Evolutionary conservation across 2,113 vertebrate genomes (phyloP), one percentile per base, ranked within the genome.

Genomic region (Orientallactaga bullata): DNA sequence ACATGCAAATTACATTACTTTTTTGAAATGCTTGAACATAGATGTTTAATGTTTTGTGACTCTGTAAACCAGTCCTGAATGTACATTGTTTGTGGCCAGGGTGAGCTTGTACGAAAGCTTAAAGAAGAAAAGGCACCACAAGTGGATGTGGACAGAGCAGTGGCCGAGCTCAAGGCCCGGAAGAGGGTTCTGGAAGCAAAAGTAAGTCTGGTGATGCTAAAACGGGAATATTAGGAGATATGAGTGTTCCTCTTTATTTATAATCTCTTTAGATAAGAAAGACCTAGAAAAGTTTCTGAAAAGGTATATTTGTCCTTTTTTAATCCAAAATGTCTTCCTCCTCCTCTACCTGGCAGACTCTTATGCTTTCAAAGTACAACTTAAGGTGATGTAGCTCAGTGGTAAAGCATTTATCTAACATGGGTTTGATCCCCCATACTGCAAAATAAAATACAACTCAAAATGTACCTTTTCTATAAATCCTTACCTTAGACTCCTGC

Each of bases 81-180:
- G 2, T 65, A 24, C 37, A 37, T 77, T 79, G n/a, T 89, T 72
- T 32, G 90, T 79, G 91, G 42, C 81, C 66, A 99, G 99, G 99
- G 99, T 86, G 99, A 99, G 13, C 96, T 99, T 72, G 99, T 99
- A 73, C 99, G 99, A 42, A 98, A 99, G 18, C 97, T 99, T 97
- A 99, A 99, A 93, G 98, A 99, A 95, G 99, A 99, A 35, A 99
- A 99, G 8, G 98, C 97, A 89, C 99, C 99, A 9, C 99, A 99
- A 78, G 99, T 99, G 58, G 99, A 99, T 89, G 96, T 99, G n/a
- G 98, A 98, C 80, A 99, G 97, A 98, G 99, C 99, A 30, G 99
- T 99, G 26, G 99, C 99, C 58, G 99, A 99, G 94, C 98, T 99
- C 77, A 99, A 99, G 95, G 99, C 99, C 58, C 98, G 99, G 73